Conservation (phyloP, 1,140 invertebrate genomes). For the Macrobrachium nipponense region DNA sequence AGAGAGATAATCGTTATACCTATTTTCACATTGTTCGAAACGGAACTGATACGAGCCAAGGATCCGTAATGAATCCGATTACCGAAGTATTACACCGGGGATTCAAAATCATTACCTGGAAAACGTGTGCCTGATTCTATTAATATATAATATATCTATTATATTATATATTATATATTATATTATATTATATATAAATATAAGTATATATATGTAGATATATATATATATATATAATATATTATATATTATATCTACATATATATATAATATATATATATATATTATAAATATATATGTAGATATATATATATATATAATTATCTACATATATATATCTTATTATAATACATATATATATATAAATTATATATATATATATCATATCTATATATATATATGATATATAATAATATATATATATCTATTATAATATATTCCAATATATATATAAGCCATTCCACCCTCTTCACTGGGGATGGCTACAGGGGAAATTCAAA, state of each 20-base stretch:
- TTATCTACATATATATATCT: not conserved
- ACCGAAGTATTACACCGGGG: no score
- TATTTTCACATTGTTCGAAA: no score
- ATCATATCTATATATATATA: not conserved
- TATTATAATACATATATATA: no score
- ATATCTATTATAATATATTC: not conserved
- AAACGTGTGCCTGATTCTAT: no score
- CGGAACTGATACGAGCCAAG: no score
- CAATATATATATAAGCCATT: not conserved
- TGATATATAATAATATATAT: not conserved
- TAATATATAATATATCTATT: not conserved
- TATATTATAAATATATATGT: not conserved
- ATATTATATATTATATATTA: no score
- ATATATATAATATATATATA: not conserved
- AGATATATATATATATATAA: not conserved
- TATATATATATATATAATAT: not conserved
- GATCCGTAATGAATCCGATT: no score
- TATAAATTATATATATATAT: slow-evolving; percentile 9
- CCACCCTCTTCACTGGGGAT: not conserved
- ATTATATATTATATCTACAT: not conserved
- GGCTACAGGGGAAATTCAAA: no score
- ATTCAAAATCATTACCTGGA: no score
- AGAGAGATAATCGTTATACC: no score
- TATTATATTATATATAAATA: no score
- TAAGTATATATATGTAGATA: not conserved